phyloP scores from a whole-genome alignment of 1,140 invertebrate species.

The Cardiocondyla obscurior region DNA sequence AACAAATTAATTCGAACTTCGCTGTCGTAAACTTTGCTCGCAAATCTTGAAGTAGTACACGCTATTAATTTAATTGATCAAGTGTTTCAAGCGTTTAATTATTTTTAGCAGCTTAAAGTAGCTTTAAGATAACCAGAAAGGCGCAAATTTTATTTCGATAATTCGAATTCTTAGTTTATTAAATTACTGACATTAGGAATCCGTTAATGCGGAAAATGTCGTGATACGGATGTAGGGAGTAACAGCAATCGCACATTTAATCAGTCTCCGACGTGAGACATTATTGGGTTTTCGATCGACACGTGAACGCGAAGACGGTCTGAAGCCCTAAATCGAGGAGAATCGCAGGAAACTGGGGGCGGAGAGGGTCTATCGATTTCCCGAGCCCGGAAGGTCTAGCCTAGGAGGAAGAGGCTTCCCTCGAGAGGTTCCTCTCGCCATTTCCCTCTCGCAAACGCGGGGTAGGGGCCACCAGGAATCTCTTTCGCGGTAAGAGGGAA shows the following conservation, averaged over 20 bases:
- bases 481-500: constrained; percentile 11
- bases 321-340: constrained; percentile 9
- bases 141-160: not conserved
- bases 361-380: constrained; percentile 50
- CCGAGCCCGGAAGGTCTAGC: constrained; percentile 31
- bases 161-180: not conserved
- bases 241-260: constrained; percentile 19
- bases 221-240: not conserved
- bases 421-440: constrained; percentile 11
- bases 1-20: not conserved
- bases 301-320: constrained; percentile 15
- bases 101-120: not conserved
- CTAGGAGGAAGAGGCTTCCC: not conserved
- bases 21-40: not conserved
- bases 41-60: not conserved
- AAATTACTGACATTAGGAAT: not conserved
- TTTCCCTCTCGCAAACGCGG: not conserved
- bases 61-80: not conserved
- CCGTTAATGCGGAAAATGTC: not conserved
- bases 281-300: constrained; percentile 44
- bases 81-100: not conserved
- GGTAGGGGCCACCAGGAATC: constrained; percentile 15
- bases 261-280: constrained; percentile 26
- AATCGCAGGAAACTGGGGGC: constrained; percentile 16
- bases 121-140: not conserved